These are phyloP conservation scores for Drosophila pseudoobscura DNA, from an alignment of 1,140 invertebrate species.

Conservation along the genomic window DNA sequence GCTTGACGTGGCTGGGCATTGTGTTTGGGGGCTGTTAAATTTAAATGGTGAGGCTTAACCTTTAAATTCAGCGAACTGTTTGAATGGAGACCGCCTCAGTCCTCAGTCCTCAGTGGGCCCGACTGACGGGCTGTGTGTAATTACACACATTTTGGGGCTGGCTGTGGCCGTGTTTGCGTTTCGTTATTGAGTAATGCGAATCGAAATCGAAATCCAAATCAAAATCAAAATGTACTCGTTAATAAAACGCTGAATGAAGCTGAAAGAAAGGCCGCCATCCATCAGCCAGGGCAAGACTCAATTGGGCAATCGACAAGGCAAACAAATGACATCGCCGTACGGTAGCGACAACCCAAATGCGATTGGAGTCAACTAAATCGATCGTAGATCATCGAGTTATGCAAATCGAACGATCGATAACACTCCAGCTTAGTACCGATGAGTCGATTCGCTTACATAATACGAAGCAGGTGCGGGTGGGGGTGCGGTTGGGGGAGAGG, in stretches of 20 bases:
- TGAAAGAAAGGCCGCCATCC: constrained; percentile 60
- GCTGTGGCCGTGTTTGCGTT: constrained; percentile 23
- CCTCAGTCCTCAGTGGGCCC: neutral
- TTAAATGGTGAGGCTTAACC: constrained; percentile 74
- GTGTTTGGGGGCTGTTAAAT: constrained; percentile 58
- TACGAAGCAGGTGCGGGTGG: neutral
- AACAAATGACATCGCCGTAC: constrained; percentile 56
- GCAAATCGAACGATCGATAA: constrained; percentile 55
- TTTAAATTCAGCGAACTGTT: constrained; percentile 66
- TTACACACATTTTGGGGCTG: constrained; percentile 43
- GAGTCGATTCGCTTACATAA: constrained; percentile 42
- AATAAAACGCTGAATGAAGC: constrained; percentile 22
- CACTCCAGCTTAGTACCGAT: constrained; percentile 27
- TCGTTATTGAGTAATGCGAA: constrained; percentile 45
- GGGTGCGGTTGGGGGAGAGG: neutral
- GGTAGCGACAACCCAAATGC: constrained; percentile 59
- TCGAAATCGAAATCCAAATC: constrained; percentile 1
- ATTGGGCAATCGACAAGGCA: constrained; percentile 38
- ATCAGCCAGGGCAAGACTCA: constrained; percentile 58
- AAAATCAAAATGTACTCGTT: constrained; percentile 8
- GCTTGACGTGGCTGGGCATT: constrained; percentile 41
- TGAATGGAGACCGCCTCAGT: constrained; percentile 28
- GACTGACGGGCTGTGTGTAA: constrained; percentile 25
- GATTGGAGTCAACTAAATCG: constrained; percentile 17
- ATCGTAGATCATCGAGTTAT: constrained; percentile 48